Evolutionary conservation across 1,140 invertebrate genomes (phyloP).

Genomic region (Bombus ignitus): DNA sequence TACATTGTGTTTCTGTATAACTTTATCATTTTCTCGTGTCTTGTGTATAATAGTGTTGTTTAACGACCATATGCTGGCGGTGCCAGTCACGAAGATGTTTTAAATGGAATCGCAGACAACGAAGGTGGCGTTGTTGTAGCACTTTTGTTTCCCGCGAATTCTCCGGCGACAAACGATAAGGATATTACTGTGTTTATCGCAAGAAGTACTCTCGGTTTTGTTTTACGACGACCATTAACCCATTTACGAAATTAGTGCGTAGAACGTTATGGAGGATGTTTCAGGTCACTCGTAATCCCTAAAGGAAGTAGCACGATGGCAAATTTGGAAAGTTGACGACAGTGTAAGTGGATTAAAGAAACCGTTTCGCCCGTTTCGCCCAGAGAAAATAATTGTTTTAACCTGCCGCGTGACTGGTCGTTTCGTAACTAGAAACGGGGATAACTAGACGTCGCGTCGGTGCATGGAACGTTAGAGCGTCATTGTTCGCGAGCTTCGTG

Average conservation of each 20-base stretch:
- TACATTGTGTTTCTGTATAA: background rate
- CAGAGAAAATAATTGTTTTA: constrained; percentile 21
- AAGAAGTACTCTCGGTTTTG: background rate
- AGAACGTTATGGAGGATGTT: background rate
- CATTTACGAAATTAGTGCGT: background rate
- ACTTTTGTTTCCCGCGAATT: background rate
- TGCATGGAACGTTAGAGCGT: background rate
- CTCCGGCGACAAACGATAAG: background rate
- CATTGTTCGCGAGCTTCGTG: constrained; percentile 52
- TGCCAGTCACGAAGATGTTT: background rate
- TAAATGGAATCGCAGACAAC: background rate
- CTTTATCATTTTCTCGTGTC: background rate
- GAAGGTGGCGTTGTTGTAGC: background rate
- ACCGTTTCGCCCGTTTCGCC: background rate
- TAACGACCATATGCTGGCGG: no score
- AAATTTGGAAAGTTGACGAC: background rate
- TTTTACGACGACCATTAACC: background rate
- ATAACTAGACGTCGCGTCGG: background rate
- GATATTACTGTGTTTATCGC: constrained; percentile 7
- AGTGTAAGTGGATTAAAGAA: constrained; percentile 22
- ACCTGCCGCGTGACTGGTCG: background rate
- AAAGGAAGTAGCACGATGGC: background rate
- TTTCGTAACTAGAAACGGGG: constrained; percentile 30
- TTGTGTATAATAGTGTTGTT: no score
- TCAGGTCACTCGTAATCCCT: background rate